These are phyloP conservation scores for Poeciliopsis retropinna DNA, from an alignment of 2,113 vertebrate species.

Conservation along the genomic window DNA sequence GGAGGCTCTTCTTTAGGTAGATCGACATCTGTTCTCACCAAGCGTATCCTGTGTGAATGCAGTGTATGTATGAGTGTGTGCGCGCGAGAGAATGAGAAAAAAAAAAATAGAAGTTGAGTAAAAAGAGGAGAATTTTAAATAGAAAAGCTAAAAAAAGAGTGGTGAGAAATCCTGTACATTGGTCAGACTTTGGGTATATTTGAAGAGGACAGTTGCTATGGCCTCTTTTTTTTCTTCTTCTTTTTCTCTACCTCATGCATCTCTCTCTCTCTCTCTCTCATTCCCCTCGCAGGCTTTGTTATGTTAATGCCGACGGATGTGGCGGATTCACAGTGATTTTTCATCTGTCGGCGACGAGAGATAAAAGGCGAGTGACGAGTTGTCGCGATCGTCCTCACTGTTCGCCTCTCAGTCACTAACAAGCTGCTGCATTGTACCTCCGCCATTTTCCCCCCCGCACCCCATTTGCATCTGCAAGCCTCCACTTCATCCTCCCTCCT, in stretches of 20 bases:
- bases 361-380: conserved; percentile 97
- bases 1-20: conserved; percentile 89
- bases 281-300: conserved; percentile 90
- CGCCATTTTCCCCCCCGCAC: conserved; percentile 86
- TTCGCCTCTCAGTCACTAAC: conserved; percentile 97
- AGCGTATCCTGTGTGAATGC: conserved; percentile 53
- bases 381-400: conserved; percentile 96
- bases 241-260: background rate
- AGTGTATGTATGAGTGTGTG: conserved; percentile 19
- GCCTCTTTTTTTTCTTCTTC: conserved; percentile 41
- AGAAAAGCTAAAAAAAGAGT: conserved; percentile 40
- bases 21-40: conserved; percentile 87
- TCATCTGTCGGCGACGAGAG: conserved; percentile 97
- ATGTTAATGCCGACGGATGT: conserved; percentile 99
- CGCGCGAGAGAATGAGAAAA: background rate
- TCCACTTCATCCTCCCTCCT: conserved; percentile 81
- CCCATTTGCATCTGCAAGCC: conserved; percentile 88
- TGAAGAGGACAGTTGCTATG: conserved; percentile 64
- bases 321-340: conserved; percentile 96
- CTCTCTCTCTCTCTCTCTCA: conserved; percentile 11
- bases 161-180: conserved; percentile 26
- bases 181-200: conserved; percentile 70
- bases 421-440: conserved; percentile 93
- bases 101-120: conserved; percentile 21
- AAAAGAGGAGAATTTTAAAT: conserved; percentile 22